Evolutionary conservation across 2,113 vertebrate species (phyloP), one percentile per base, ranked within the genome.

Genomic region (Phaethon lepturus): DNA sequence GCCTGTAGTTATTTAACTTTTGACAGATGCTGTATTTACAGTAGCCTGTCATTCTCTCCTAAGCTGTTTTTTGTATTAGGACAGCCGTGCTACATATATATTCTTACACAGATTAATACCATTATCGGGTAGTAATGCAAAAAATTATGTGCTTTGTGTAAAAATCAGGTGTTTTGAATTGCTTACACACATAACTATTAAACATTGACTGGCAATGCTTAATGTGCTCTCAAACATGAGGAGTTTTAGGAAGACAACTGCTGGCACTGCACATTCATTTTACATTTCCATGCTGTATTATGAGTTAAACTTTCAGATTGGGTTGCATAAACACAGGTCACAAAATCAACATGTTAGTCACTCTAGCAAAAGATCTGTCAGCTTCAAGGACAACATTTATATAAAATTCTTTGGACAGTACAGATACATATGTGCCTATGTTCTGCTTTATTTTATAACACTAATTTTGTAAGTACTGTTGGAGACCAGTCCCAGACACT

Each of bases 181-280:
- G 66, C 77, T 77, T 50, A 4, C 19, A 49, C 23, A 19, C 25
- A 8, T 20, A 75, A 45, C 53, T 78, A 17, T 68, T 78, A 58
- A 87, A 79, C 62, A 18, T 33, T 59, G 80, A 66, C 69, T 91
- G 50, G n/a, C 74, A 77, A 0, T 59, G 58, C 38, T 91, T 79
- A 42, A 88, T 42, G 19, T 88, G 60, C 23, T 89, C 86, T 95
- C 80, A 67, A 29, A 81, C 67, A 44, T 0, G 0, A 86, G 56
- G 23, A 84, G 56, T 68, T 86, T 76, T 60, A 76, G 64, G 73
- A 56, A 17, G 59, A n/a, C 56, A 93, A 84, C 44, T 95, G 89
- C 93, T 95, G 77, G 95, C 67, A n/a, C 31, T 64, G 77, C 91
- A 66, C 89, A 80, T 96, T 96, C 89, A 74, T 97, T 66, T 66